Base-by-base conservation (phyloP, 1,140 invertebrate species). In the Drosophila fuyamai region DNA sequence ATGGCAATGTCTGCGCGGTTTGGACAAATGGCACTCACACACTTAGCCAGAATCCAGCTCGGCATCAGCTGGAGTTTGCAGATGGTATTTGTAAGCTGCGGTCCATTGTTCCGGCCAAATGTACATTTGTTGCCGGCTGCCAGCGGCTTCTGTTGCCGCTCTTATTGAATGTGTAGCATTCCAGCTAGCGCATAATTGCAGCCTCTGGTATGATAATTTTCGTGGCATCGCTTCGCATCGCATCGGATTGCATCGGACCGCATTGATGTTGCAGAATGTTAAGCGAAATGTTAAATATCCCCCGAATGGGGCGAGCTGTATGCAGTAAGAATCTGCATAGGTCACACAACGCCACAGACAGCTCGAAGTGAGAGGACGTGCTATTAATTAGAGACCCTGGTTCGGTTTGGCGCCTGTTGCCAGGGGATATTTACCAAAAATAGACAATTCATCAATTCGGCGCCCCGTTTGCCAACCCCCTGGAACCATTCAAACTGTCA, bases 361-460 rank as follows among this genome's bases (percentile, higher is more conserved):
- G n/a, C 27, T n/a, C 3, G 3, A 48, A n/a, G 13, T 16, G 13
- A 32, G 36, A 18, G 51, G 16, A 55, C 48, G 5, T 12, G 44
- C 44, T 29, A 72, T 71, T 72, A 72, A 72, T 72, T 71, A 71
- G 66, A 35, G 38, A 18, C n/a, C 23, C 36, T 16, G 36, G 9
- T 35, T 66, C 38, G 23, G 60, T 53, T 46, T 76, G 73, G 73
- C 73, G 73, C 73, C 73, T 40, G 65, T 56, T 72, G 75, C 65
- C 68, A 58, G 59, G 71, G 75, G 59, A 50, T 82, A 75, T 65
- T 68, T 61, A 57, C 59, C 59, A 50, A 47, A 88, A 79, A 82
- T 79, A 82, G 79, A 82, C 83, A 86, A 88, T 88, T 88, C 83
- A 88, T 86, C 82, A 86, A 88, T 85, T 82, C 76, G 70, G 44